Conservation (phyloP, 2,113 vertebrate species). For the Motacilla tschutschensis region DNA sequence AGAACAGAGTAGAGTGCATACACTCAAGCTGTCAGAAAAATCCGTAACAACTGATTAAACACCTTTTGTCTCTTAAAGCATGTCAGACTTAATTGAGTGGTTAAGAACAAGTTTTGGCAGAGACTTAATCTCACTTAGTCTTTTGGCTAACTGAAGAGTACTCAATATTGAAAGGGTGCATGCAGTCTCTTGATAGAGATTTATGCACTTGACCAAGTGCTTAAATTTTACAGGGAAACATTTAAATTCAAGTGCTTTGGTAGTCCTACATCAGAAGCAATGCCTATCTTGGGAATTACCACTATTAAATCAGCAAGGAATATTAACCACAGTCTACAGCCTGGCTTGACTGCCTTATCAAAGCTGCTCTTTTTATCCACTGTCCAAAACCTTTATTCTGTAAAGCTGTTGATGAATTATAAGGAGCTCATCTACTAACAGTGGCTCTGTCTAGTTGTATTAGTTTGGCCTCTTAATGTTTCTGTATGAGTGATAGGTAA, state of each 20-base stretch:
- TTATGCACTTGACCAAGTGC: slow-evolving; percentile 58
- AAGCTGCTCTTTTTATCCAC: background rate
- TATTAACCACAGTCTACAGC: slow-evolving; percentile 22
- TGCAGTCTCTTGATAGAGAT: slow-evolving; percentile 37
- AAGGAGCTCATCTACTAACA: background rate
- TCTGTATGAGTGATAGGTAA: background rate
- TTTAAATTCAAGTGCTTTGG: slow-evolving; percentile 62
- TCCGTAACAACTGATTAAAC: slow-evolving; percentile 14
- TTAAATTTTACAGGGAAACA: slow-evolving; percentile 62
- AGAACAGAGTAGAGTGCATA: background rate
- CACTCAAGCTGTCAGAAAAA: slow-evolving; percentile 33
- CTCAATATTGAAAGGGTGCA: slow-evolving; percentile 34
- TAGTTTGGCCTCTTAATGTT: background rate
- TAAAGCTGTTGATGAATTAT: background rate
- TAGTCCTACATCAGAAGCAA: slow-evolving; percentile 43
- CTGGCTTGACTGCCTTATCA: background rate
- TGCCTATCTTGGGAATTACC: slow-evolving; percentile 39
- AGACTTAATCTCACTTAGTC: slow-evolving; percentile 51
- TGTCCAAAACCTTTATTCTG: background rate
- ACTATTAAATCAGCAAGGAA: slow-evolving; percentile 34
- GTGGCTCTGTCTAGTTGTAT: background rate
- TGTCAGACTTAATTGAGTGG: slow-evolving; percentile 54
- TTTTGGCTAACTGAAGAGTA: slow-evolving; percentile 45
- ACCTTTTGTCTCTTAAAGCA: slow-evolving; percentile 39
- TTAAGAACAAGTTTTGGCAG: slow-evolving; percentile 47